A percentile compares a stretch with the other conserved stretches of the same genome.
Evolutionary conservation across 92 coral and sea anemone genomes (phyloP).

Genomic region (Umimayanthus kanabou): DNA sequence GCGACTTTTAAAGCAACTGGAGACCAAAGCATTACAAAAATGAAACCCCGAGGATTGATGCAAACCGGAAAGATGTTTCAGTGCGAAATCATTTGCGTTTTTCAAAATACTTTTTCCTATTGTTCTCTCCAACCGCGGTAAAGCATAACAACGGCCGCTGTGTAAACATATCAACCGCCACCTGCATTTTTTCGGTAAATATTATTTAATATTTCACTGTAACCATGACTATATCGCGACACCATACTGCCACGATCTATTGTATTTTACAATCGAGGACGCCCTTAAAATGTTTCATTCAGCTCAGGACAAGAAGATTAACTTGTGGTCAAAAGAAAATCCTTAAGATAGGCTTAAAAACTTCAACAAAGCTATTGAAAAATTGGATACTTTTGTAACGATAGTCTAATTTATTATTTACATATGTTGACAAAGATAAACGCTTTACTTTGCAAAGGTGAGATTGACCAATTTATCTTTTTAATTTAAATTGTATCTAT

Average conservation of each 20-base stretch:
- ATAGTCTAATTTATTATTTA: background rate
- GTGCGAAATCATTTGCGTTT: background rate
- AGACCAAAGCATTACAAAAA: background rate
- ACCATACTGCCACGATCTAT: background rate
- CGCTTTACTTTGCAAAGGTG: background rate
- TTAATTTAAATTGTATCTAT: background rate
- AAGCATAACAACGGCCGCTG: background rate
- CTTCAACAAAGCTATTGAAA: background rate
- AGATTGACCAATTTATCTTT: conserved; percentile 7
- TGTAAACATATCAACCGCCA: conserved; percentile 2
- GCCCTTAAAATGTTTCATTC: background rate
- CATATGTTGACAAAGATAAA: background rate
- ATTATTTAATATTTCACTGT: conserved; percentile 12
- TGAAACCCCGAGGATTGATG: conserved; percentile 20
- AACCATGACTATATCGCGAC: background rate
- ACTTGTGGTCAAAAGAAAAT: background rate
- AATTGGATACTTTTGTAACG: background rate
- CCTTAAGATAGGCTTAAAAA: background rate
- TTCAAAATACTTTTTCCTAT: conserved; percentile 6
- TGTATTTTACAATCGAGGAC: background rate
- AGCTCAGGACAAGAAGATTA: background rate
- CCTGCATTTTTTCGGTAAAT: conserved; percentile 35
- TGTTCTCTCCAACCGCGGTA: background rate
- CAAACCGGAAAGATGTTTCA: conserved; percentile 13
- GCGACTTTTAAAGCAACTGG: conserved; percentile 13